phyloP scores from a whole-genome alignment of 2,888 invertebrate species.

The Vannuccia rotundouncinata region DNA sequence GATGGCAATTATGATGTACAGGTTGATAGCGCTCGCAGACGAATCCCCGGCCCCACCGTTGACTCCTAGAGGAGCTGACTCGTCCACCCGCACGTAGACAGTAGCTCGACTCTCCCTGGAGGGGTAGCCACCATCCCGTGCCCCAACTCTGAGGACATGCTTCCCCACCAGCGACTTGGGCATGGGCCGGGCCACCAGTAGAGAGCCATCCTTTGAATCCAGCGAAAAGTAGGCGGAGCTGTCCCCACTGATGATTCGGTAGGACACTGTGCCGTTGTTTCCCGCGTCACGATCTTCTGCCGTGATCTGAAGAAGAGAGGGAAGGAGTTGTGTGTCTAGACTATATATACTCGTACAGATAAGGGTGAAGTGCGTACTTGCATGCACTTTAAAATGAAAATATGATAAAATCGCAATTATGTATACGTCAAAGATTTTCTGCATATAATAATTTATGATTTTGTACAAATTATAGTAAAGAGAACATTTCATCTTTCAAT shows the following conservation, averaged over 20 bases:
- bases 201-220: background rate
- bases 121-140: background rate
- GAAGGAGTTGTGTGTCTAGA: too few species aligned
- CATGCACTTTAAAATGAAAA: background rate
- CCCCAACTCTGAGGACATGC: background rate
- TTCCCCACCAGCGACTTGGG: background rate
- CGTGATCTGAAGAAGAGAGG: conserved; percentile 7
- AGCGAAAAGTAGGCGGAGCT: background rate
- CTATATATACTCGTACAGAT: too few species aligned
- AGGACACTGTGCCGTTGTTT: conserved; percentile 8
- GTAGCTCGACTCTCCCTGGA: background rate
- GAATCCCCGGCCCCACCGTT: background rate
- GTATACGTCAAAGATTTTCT: background rate
- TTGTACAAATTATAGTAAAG: too few species aligned
- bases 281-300: conserved; percentile 32
- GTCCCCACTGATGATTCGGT: background rate
- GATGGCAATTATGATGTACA: conserved; percentile 35
- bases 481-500: too few species aligned
- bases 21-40: conserved; percentile 25
- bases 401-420: background rate
- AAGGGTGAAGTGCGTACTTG: too few species aligned
- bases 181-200: background rate
- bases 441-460: too few species aligned
- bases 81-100: background rate
- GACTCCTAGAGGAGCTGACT: conserved; percentile 18